A percentile compares a stretch with the other conserved stretches of the same genome.
Conservation (phyloP, 2,888 invertebrate genomes). For the Creontiades dilutus region DNA sequence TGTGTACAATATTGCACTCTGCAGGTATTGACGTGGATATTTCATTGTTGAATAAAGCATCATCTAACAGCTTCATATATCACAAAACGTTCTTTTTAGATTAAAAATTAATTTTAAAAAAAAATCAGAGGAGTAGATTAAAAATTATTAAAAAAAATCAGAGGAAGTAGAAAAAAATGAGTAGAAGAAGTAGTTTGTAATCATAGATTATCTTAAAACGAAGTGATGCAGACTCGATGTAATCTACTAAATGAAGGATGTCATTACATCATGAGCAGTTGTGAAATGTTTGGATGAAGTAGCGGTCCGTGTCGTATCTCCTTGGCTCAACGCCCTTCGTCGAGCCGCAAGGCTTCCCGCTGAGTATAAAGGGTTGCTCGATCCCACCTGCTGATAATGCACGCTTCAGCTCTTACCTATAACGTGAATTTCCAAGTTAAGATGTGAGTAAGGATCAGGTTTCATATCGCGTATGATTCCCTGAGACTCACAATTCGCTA, state of each 20-base stretch:
- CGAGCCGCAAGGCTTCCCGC: neutral
- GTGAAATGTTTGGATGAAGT: neutral
- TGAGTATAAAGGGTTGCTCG: neutral
- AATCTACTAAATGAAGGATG: neutral
- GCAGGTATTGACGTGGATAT: no score
- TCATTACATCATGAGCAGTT: neutral
- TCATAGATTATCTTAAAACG: neutral
- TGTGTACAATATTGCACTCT: no score
- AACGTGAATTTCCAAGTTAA: neutral
- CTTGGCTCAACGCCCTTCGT: neutral
- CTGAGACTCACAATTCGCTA: no score
- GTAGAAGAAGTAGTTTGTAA: no score
- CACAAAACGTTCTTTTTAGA: neutral
- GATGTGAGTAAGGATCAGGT: neutral
- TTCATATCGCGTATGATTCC: no score
- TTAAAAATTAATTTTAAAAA: no score
- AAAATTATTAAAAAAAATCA: no score
- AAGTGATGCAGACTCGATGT: neutral
- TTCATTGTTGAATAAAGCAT: no score
- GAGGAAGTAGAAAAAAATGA: no score
- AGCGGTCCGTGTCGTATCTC: constrained; percentile 3
- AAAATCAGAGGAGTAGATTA: no score
- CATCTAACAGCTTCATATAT: no score
- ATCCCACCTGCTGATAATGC: constrained; percentile 26
- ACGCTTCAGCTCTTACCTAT: neutral